phyloP scores from a whole-genome alignment of 2,797 vertebrate species.

The Eulemur coronatus region DNA sequence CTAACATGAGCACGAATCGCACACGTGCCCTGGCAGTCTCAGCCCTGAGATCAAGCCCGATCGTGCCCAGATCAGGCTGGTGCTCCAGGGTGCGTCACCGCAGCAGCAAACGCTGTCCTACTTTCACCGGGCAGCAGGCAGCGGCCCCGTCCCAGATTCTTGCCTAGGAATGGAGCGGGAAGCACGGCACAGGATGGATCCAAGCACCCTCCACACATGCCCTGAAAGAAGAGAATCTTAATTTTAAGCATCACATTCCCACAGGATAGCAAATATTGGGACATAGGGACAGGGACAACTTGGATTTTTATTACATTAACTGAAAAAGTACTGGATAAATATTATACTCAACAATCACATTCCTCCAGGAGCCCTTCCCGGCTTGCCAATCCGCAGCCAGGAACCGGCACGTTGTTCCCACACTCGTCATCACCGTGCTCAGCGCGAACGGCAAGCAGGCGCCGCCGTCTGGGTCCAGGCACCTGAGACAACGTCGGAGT shows the following conservation, averaged over 20 bases:
- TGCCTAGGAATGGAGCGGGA: background rate
- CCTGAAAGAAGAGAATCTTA: background rate
- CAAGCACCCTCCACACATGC: background rate
- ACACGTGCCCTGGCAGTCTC: accelerated
- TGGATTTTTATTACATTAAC: background rate
- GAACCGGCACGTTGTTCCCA: accelerated
- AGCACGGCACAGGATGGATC: background rate
- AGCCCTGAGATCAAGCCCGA: accelerated
- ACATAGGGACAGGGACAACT: background rate
- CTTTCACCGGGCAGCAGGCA: background rate
- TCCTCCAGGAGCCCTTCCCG: background rate
- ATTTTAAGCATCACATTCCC: background rate
- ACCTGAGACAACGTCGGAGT: accelerated
- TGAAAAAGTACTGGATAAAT: background rate
- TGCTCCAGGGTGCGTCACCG: accelerated
- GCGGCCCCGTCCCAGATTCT: background rate
- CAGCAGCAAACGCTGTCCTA: background rate
- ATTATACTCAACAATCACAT: accelerated
- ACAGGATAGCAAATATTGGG: accelerated
- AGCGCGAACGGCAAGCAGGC: background rate
- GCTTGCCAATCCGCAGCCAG: background rate
- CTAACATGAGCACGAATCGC: background rate
- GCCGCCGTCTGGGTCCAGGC: background rate
- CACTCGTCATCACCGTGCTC: background rate
- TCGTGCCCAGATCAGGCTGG: background rate